Conservation (phyloP, 1,140 invertebrate genomes). For the Leucophenga varia region DNA sequence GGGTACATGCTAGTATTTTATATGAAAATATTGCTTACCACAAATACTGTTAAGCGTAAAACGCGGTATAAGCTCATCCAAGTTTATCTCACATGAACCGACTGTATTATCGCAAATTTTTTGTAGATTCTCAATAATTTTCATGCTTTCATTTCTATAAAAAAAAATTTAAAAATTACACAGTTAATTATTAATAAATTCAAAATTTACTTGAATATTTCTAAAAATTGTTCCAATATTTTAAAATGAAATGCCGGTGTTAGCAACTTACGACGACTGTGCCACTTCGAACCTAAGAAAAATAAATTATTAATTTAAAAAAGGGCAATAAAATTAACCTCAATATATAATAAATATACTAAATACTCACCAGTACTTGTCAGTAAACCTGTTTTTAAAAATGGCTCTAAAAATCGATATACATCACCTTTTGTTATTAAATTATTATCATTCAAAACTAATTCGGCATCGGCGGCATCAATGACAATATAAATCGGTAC, state of each 20-base stretch:
- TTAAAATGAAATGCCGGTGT: conserved; percentile 90
- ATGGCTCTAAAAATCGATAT: conserved; percentile 64
- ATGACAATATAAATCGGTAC: conserved; percentile 33
- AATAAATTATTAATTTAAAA: too few species aligned
- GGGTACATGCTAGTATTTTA: too few species aligned
- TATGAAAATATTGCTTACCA: conserved; percentile 59
- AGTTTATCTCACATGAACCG: conserved; percentile 25
- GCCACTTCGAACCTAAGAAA: conserved; percentile 77
- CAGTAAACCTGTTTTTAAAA: conserved; percentile 68
- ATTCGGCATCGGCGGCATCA: conserved; percentile 34
- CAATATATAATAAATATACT: background rate
- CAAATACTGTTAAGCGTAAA: conserved; percentile 79
- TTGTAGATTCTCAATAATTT: conserved; percentile 38
- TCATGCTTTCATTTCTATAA: conserved; percentile 54
- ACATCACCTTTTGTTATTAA: conserved; percentile 34
- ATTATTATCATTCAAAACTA: conserved; percentile 36
- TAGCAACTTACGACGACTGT: conserved; percentile 72
- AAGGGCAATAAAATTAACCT: conserved; percentile 2
- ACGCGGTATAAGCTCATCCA: conserved; percentile 64
- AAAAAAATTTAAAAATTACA: conserved; percentile 3
- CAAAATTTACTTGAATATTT: conserved; percentile 68
- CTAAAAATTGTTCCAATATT: conserved; percentile 76
- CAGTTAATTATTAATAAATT: conserved; percentile 27
- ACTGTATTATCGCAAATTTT: conserved; percentile 15
- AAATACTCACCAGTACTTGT: conserved; percentile 61